phyloP scores from a whole-genome alignment of 2,113 vertebrate species.

The Haemorhous mexicanus region DNA sequence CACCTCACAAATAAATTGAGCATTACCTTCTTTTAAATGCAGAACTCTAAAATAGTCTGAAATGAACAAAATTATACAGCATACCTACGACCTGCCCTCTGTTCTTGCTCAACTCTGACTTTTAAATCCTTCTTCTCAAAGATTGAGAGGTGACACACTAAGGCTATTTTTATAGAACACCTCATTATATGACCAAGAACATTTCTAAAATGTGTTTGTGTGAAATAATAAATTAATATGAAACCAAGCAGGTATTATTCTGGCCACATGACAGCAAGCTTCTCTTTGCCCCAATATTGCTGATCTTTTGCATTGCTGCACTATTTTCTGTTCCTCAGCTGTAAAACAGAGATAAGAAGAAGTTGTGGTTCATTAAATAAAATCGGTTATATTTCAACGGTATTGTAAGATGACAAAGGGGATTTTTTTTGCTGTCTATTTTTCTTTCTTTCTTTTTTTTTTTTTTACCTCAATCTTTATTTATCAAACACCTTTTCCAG shows the following conservation, averaged over 20 bases:
- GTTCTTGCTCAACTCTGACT: background rate
- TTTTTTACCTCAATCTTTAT: background rate
- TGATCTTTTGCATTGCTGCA: background rate
- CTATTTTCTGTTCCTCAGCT: background rate
- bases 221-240: background rate
- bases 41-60: background rate
- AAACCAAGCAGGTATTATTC: background rate
- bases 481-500: background rate
- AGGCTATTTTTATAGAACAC: background rate
- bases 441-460: background rate
- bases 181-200: background rate
- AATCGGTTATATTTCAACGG: background rate
- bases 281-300: background rate
- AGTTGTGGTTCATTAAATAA: background rate
- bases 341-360: background rate
- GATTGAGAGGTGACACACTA: background rate
- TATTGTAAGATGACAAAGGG: background rate
- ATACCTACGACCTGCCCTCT: background rate
- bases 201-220: background rate
- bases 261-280: background rate
- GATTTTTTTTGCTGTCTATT: fast-evolving
- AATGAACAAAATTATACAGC: background rate
- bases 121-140: background rate
- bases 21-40: background rate
- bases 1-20: background rate